phyloP scores from a whole-genome alignment of 92 coral and sea anemone genomes.

The Actinostola sp. region DNA sequence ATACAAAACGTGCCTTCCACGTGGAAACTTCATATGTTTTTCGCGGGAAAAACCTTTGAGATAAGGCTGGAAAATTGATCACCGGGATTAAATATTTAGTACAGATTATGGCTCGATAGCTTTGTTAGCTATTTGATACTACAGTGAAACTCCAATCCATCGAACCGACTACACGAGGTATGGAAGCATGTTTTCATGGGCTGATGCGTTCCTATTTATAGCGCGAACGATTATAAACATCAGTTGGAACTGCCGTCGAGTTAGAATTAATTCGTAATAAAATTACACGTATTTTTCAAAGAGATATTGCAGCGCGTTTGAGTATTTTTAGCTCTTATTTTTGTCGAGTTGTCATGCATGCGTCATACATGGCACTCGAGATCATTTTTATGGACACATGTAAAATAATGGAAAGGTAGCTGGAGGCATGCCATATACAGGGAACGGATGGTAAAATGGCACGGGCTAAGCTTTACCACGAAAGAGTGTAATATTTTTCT shows the following conservation, averaged over 20 bases:
- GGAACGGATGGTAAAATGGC: too few relatives aligned
- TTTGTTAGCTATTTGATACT: constrained; percentile 1
- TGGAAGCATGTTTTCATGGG: not conserved
- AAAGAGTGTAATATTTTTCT: constrained; percentile 1
- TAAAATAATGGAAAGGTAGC: too few relatives aligned
- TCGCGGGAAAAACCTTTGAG: constrained; percentile 27
- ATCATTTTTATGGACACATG: too few relatives aligned
- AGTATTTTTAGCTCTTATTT: not conserved
- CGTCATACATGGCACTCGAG: too few relatives aligned
- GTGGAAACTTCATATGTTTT: constrained; percentile 10
- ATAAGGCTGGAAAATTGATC: constrained; percentile 9
- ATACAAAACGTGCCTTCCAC: constrained; percentile 32
- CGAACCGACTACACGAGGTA: constrained; percentile 2
- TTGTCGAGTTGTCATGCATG: too few relatives aligned
- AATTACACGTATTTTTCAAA: constrained; percentile 5
- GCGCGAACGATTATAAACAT: not conserved
- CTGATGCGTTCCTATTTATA: not conserved
- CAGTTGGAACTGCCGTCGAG: constrained; percentile 1
- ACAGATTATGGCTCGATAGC: not conserved
- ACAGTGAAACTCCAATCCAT: not conserved
- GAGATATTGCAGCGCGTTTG: not conserved
- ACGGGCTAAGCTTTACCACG: not conserved
- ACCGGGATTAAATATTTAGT: not conserved
- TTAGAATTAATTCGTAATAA: not conserved
- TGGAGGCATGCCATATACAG: too few relatives aligned